Conservation (phyloP, 2,113 vertebrate genomes). For the Percopsis transmontana region DNA sequence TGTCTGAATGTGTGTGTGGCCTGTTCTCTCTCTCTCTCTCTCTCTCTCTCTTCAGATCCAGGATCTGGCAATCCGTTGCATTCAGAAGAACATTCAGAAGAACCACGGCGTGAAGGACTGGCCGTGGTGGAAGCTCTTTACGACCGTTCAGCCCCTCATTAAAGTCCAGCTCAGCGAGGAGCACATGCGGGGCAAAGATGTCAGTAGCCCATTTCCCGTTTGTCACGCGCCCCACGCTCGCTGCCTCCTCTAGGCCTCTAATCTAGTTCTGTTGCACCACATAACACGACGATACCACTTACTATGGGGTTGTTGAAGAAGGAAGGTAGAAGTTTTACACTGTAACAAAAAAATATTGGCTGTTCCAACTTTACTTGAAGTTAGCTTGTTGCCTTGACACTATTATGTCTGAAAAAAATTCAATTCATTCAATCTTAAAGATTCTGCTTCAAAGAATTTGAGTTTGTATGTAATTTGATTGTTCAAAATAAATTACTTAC, state of each 20-base stretch:
- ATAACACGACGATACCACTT: no score
- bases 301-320: no score
- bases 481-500: no score
- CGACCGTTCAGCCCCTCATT: slow-evolving; percentile 92
- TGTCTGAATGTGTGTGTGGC: slow-evolving; percentile 9
- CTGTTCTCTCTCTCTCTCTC: not conserved
- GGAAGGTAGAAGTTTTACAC: no score
- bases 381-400: no score
- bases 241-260: slow-evolving; percentile 1
- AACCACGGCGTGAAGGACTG: slow-evolving; percentile 94
- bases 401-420: no score
- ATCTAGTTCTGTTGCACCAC: not conserved
- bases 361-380: no score
- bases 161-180: slow-evolving; percentile 95
- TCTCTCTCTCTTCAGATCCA: slow-evolving; percentile 61
- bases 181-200: slow-evolving; percentile 93
- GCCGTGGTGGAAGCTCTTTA: slow-evolving; percentile 98
- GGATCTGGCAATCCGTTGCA: slow-evolving; percentile 93
- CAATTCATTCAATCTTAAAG: no score
- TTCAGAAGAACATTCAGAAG: slow-evolving; percentile 98
- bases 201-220: slow-evolving; percentile 67
- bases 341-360: no score
- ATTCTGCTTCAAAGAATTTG: no score
- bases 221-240: not conserved
- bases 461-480: no score